phyloP scores from a whole-genome alignment of 1,140 invertebrate species.

The Megalonaias nervosa region DNA sequence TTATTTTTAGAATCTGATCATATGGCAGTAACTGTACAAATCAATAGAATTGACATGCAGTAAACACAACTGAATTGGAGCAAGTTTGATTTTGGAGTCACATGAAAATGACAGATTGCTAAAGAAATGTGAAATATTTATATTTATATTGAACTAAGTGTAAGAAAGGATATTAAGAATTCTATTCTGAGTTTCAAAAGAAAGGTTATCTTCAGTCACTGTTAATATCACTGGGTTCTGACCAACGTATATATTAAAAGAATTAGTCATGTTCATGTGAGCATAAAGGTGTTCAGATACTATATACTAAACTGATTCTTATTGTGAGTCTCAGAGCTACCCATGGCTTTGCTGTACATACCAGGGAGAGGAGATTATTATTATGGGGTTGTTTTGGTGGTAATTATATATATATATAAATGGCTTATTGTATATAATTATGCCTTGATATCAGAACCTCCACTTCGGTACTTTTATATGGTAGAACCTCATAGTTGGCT shows the following conservation, averaged over 20 bases:
- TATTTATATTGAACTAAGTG: too few relatives aligned
- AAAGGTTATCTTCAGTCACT: background rate
- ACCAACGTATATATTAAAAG: background rate
- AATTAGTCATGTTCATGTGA: background rate
- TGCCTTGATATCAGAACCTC: background rate
- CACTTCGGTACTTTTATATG: background rate
- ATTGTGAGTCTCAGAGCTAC: background rate
- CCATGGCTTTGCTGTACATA: background rate
- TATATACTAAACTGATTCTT: background rate
- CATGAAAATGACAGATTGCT: too few relatives aligned
- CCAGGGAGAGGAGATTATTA: conserved; percentile 24
- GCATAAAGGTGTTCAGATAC: background rate
- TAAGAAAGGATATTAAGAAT: too few relatives aligned
- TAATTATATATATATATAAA: background rate
- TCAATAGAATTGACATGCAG: too few relatives aligned
- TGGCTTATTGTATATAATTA: background rate
- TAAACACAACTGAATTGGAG: too few relatives aligned
- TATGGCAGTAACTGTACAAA: too few relatives aligned
- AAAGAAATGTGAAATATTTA: too few relatives aligned
- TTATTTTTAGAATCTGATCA: too few relatives aligned
- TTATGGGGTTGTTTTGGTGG: conserved; percentile 20
- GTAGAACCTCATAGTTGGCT: background rate
- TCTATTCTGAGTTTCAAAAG: too few relatives aligned
- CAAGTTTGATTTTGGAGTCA: too few relatives aligned
- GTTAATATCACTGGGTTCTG: background rate